These are phyloP conservation scores for Lymantria monacha DNA, from an alignment of 2,888 invertebrate species.

Conservation along the genomic window DNA sequence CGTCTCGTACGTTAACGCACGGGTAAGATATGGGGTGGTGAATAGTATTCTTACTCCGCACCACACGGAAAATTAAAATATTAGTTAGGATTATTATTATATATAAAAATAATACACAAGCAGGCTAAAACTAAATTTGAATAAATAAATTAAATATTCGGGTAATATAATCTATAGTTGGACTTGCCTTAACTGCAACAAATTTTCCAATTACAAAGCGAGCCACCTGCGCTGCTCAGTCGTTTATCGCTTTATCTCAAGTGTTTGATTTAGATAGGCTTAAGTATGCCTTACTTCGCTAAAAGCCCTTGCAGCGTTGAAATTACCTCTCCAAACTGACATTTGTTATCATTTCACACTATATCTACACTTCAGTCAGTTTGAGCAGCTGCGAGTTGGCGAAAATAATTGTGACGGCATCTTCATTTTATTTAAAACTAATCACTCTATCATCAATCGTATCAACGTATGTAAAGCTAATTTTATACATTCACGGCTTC, in stretches of 20 bases:
- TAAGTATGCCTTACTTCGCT: constrained; percentile 15
- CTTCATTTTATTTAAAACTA: not conserved
- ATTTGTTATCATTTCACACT: constrained; percentile 30
- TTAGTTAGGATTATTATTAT: no score
- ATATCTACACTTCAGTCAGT: constrained; percentile 15
- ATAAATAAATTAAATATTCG: not conserved
- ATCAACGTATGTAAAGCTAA: not conserved
- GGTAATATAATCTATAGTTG: not conserved
- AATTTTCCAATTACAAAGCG: constrained; percentile 9
- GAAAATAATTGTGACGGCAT: constrained; percentile 9
- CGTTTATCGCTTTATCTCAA: constrained; percentile 32
- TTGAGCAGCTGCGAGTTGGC: constrained; percentile 10
- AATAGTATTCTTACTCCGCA: no score
- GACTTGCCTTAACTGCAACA: constrained; percentile 4
- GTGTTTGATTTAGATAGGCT: constrained; percentile 37
- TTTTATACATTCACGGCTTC: not conserved
- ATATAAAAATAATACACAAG: no score
- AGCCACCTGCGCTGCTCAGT: constrained; percentile 11
- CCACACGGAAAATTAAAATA: no score
- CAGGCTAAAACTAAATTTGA: no score
- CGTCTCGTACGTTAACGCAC: no score
- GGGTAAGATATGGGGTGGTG: no score
- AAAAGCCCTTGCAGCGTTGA: constrained; percentile 26
- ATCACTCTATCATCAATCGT: not conserved
- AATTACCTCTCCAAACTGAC: constrained; percentile 28